Percentiles rank a stretch among this genome's conserved stretches.
Evolutionary conservation across 2,888 invertebrate genomes (phyloP).

Genomic region (Drosophila phalerata): DNA sequence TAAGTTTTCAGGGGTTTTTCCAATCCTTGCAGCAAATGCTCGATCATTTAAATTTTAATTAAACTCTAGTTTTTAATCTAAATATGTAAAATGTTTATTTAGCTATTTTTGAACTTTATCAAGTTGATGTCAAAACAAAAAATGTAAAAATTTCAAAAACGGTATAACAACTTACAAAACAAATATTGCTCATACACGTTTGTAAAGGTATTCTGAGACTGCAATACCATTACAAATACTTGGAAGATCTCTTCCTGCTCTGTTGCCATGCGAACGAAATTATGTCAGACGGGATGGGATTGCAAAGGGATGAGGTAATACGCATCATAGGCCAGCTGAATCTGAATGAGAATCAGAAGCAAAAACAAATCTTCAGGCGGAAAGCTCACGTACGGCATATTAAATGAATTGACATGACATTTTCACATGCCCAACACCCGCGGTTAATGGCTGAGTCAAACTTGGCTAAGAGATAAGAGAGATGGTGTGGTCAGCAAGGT

Average conservation of each 20-base stretch:
- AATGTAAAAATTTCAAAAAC: neutral
- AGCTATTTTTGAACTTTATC: no score
- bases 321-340: conserved; percentile 11
- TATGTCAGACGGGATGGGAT: neutral
- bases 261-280: neutral
- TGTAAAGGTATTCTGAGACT: neutral
- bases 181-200: no score
- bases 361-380: conserved; percentile 42
- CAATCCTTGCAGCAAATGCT: no score
- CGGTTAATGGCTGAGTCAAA: conserved; percentile 3
- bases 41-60: no score
- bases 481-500: conserved; percentile 24
- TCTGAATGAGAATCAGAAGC: conserved; percentile 17
- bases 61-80: no score
- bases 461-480: conserved; percentile 20
- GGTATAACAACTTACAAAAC: neutral
- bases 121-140: no score
- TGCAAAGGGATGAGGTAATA: conserved; percentile 11
- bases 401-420: conserved; percentile 75
- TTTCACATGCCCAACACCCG: conserved; percentile 23
- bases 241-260: neutral
- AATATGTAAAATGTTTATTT: no score
- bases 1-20: no score
- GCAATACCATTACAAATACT: neutral
- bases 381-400: conserved; percentile 76